Conservation (phyloP, 2,888 invertebrate species). For the Lacanobia oleracea region DNA sequence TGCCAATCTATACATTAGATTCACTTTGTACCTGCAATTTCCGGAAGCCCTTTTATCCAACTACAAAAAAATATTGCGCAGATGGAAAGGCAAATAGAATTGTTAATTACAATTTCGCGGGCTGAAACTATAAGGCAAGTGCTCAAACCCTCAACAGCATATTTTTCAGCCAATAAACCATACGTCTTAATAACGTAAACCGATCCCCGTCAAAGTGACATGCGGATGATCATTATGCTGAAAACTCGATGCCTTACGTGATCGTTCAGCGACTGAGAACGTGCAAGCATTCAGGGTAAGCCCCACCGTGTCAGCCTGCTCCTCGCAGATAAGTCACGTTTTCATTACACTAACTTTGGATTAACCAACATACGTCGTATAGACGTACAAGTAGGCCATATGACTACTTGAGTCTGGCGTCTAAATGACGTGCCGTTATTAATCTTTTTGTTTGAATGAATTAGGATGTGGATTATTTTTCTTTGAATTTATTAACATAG, state of each 20-base stretch:
- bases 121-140: no score
- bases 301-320: conserved; percentile 75
- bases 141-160: neutral
- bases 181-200: conserved; percentile 2
- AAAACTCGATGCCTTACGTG: conserved; percentile 61
- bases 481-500: conserved; percentile 75
- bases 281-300: conserved; percentile 72
- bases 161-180: neutral
- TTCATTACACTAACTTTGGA: conserved; percentile 82
- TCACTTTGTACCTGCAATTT: no score
- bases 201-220: conserved; percentile 44
- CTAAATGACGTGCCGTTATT: conserved; percentile 20
- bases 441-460: conserved; percentile 9
- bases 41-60: no score
- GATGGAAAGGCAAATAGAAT: no score
- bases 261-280: conserved; percentile 72
- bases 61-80: no score
- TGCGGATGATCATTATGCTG: conserved; percentile 60
- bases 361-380: conserved; percentile 67
- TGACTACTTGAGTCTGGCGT: conserved; percentile 33
- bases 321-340: conserved; percentile 84
- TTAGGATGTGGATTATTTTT: neutral
- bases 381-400: conserved; percentile 39
- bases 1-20: no score
- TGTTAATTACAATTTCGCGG: no score